phyloP scores from a whole-genome alignment of 2,888 invertebrate species.

The Apamea sordens region DNA sequence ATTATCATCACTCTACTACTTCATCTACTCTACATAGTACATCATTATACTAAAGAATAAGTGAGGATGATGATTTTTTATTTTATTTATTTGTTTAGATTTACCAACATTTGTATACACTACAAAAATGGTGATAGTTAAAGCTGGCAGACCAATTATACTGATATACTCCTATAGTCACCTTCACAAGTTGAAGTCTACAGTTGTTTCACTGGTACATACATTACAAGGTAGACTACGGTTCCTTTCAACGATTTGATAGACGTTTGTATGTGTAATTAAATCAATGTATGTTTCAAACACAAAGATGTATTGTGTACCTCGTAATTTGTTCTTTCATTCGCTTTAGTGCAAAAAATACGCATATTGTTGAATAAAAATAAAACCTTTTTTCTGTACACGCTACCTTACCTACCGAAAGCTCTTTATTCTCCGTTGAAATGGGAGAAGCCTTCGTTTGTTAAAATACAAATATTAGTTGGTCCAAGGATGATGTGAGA shows the following conservation, averaged over 20 bases:
- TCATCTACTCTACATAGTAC: no score
- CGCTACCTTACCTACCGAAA: no score
- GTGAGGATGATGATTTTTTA: neutral
- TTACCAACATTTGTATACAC: neutral
- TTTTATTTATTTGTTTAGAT: neutral
- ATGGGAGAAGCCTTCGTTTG: neutral
- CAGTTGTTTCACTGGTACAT: neutral
- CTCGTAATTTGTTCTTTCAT: constrained; percentile 33
- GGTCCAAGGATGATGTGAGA: neutral
- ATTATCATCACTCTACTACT: neutral
- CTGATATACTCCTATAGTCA: neutral
- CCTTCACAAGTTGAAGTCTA: constrained; percentile 13
- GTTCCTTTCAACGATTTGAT: constrained; percentile 51
- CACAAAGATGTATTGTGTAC: constrained; percentile 62
- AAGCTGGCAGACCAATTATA: neutral
- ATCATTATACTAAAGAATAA: neutral
- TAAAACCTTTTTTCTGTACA: neutral
- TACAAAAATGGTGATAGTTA: neutral
- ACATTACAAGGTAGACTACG: constrained; percentile 38
- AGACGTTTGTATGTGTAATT: constrained; percentile 64
- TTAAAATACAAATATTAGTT: neutral
- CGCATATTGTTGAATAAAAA: neutral
- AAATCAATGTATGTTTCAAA: constrained; percentile 56
- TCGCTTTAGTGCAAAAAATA: constrained; percentile 20
- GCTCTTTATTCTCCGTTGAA: neutral